phyloP scores from a whole-genome alignment of 64 coral and sea anemone species.

The Catalaphyllia jardinei region DNA sequence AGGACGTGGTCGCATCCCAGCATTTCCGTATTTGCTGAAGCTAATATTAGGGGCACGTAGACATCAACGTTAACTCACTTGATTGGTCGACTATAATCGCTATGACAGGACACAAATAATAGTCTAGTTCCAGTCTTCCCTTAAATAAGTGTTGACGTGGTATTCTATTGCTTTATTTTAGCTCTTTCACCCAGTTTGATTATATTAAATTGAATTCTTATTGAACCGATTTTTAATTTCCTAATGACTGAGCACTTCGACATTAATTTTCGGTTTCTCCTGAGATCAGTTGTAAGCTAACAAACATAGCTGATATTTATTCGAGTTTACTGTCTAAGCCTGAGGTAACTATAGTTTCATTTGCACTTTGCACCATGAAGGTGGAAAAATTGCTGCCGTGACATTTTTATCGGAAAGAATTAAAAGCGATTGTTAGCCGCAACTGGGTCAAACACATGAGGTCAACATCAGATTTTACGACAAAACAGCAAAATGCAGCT shows the following conservation, averaged over 20 bases:
- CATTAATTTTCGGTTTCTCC: background rate
- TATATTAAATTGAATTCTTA: too few species aligned
- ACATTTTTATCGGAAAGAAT: too few species aligned
- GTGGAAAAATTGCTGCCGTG: too few species aligned
- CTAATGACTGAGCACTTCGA: background rate
- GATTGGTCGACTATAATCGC: background rate
- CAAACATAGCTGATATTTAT: background rate
- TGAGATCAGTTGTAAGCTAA: background rate
- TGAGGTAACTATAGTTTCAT: too few species aligned
- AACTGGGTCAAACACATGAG: too few species aligned
- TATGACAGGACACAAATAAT: too few species aligned
- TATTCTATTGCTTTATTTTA: background rate
- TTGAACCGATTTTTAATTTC: background rate
- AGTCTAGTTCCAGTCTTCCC: too few species aligned
- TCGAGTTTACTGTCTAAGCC: background rate
- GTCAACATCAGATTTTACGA: too few species aligned
- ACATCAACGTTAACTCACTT: background rate
- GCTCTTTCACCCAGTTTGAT: too few species aligned
- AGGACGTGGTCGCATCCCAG: background rate
- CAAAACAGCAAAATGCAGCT: too few species aligned
- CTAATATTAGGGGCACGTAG: background rate
- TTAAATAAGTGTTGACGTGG: background rate
- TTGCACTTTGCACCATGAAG: too few species aligned
- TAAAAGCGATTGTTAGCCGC: too few species aligned
- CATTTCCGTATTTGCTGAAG: background rate